These are phyloP conservation scores for Alfaro cultratus DNA, from an alignment of 2,797 vertebrate genomes.

Conservation along the genomic window DNA sequence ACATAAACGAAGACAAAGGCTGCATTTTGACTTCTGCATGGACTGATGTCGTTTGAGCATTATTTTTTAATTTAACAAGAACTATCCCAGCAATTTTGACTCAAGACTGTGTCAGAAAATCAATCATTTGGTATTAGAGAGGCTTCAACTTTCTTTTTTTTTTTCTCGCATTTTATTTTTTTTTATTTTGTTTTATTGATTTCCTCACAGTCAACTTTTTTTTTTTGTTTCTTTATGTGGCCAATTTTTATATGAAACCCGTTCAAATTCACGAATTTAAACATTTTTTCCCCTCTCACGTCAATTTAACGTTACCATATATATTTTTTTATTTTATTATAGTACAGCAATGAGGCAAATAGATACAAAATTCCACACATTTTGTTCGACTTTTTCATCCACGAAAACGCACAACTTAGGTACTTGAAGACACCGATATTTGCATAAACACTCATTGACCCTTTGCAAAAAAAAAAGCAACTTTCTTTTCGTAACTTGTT, in stretches of 20 bases:
- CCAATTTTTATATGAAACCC: background rate
- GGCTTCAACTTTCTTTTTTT: constrained; percentile 36
- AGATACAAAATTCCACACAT: constrained; percentile 32
- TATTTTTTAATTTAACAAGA: constrained; percentile 68
- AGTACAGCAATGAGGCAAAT: constrained; percentile 44
- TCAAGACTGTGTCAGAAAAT: constrained; percentile 62
- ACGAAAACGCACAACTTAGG: constrained; percentile 62
- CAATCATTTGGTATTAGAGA: constrained; percentile 73
- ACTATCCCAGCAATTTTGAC: constrained; percentile 79
- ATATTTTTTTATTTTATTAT: background rate
- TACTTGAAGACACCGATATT: constrained; percentile 73
- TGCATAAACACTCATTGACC: constrained; percentile 49
- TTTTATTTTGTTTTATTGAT: constrained; percentile 14
- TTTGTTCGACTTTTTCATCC: constrained; percentile 19
- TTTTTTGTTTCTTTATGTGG: too few relatives aligned
- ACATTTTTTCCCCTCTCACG: constrained; percentile 51
- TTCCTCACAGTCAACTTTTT: constrained; percentile 62
- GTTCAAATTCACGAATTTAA: constrained; percentile 60
- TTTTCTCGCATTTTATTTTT: too few relatives aligned
- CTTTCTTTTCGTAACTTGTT: constrained; percentile 46
- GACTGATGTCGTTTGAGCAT: constrained; percentile 85
- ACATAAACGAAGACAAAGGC: constrained; percentile 72
- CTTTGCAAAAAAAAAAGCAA: constrained; percentile 24
- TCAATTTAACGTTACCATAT: constrained; percentile 41
- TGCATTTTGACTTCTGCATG: constrained; percentile 87